These are phyloP conservation scores for Luperina testacea DNA, from an alignment of 2,888 invertebrate genomes.

Conservation along the genomic window DNA sequence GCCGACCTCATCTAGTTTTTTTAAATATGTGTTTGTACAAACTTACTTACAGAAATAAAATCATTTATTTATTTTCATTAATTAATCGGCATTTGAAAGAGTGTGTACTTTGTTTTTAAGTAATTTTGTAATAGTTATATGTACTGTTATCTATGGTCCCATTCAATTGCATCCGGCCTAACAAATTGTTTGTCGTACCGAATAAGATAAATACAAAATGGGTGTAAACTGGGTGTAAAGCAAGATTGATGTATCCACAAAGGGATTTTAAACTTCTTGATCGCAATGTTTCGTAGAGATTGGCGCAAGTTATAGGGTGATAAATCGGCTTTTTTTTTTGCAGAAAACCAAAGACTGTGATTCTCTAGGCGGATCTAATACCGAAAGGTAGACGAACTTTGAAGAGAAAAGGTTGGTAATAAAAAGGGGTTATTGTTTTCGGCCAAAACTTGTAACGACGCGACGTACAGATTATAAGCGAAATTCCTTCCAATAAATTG, in stretches of 20 bases:
- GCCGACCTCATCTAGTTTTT: not conserved
- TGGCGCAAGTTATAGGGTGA: constrained; percentile 65
- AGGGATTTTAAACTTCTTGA: constrained; percentile 87
- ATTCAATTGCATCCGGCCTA: constrained; percentile 61
- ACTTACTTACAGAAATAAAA: not conserved
- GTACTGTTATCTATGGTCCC: not conserved
- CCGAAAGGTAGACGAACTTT: not conserved
- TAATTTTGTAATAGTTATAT: not conserved
- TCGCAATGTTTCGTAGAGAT: constrained; percentile 72
- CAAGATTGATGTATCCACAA: constrained; percentile 86
- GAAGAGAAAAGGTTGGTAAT: too few relatives aligned
- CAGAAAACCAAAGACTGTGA: not conserved
- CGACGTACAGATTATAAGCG: too few relatives aligned
- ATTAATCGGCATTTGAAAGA: not conserved
- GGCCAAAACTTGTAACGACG: too few relatives aligned
- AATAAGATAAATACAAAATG: constrained; percentile 76
- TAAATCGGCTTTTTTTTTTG: constrained; percentile 28
- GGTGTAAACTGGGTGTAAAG: constrained; percentile 74
- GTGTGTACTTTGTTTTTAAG: not conserved
- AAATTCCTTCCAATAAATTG: too few relatives aligned
- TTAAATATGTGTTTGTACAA: not conserved
- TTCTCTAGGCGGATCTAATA: not conserved
- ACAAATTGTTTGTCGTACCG: constrained; percentile 74
- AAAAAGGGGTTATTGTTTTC: too few relatives aligned
- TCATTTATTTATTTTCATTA: not conserved